phyloP scores from a whole-genome alignment of 2,888 invertebrate genomes.

The Odontocerum albicorne region DNA sequence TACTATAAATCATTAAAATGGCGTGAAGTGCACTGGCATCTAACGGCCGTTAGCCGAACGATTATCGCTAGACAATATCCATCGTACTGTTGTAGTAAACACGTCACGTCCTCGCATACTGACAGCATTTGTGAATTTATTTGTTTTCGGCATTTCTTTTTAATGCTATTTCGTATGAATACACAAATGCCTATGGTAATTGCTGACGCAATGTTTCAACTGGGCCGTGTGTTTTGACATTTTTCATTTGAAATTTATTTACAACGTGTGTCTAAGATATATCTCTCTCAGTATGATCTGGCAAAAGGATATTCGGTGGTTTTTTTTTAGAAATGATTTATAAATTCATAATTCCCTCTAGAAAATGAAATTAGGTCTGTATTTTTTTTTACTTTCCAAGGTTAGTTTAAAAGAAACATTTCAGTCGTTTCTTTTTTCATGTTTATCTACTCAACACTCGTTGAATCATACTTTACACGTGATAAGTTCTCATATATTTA shows the following conservation, averaged over 20 bases:
- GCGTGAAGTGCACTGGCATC: slow-evolving; percentile 14
- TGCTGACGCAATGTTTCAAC: slow-evolving; percentile 19
- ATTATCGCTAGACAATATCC: slow-evolving; percentile 11
- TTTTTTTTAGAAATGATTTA: background rate
- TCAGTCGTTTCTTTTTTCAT: no score
- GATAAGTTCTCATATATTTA: no score
- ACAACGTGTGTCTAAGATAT: slow-evolving; percentile 9
- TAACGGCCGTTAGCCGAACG: slow-evolving; percentile 22
- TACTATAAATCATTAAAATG: no score
- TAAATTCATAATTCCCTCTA: no score
- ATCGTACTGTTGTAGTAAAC: slow-evolving; percentile 5
- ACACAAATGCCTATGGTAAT: slow-evolving; percentile 19
- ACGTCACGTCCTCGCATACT: slow-evolving; percentile 16
- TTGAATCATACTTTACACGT: no score
- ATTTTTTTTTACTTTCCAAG: no score
- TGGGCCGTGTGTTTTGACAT: slow-evolving; percentile 15
- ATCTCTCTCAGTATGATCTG: background rate
- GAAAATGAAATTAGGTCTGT: no score
- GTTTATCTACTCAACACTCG: no score
- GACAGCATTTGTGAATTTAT: slow-evolving; percentile 20
- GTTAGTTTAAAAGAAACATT: no score
- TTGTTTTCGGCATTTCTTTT: slow-evolving; percentile 21
- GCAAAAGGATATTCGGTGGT: background rate
- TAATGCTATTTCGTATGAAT: no score
- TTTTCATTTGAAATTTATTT: slow-evolving; percentile 18